phyloP scores from a whole-genome alignment of 2,113 vertebrate species.

The Hyla sarda region DNA sequence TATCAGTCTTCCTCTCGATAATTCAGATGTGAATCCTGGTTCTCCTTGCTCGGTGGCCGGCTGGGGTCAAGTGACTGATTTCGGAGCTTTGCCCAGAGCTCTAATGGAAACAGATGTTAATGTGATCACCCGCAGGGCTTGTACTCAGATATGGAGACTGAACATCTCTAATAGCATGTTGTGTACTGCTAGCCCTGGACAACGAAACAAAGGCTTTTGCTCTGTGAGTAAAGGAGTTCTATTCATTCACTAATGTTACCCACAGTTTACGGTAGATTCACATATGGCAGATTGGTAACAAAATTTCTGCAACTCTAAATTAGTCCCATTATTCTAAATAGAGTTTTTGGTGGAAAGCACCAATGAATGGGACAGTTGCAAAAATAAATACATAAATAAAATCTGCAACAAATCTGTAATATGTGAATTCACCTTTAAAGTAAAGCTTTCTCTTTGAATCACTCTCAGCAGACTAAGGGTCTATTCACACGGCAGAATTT shows the following conservation, averaged over 20 bases:
- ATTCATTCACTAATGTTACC: background rate
- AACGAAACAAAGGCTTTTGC: constrained; percentile 68
- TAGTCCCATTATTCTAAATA: no score
- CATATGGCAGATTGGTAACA: no score
- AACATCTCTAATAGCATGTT: constrained; percentile 64
- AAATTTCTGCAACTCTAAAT: no score
- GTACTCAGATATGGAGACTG: constrained; percentile 68
- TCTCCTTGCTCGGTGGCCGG: constrained; percentile 64
- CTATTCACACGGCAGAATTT: no score
- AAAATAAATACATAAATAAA: no score
- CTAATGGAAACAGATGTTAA: constrained; percentile 71
- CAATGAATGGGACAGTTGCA: no score
- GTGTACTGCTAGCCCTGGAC: constrained; percentile 61
- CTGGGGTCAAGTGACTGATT: constrained; percentile 70
- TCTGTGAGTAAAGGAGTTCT: constrained; percentile 63
- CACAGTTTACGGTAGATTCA: background rate
- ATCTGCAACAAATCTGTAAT: no score
- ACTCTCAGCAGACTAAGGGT: no score
- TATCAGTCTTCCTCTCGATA: constrained; percentile 17
- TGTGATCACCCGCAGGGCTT: constrained; percentile 62
- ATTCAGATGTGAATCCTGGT: constrained; percentile 21
- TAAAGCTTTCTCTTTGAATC: no score
- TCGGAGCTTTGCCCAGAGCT: background rate
- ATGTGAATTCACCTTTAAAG: no score
- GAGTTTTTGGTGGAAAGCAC: no score